Conservation (phyloP, 1,140 invertebrate genomes). For the Aphelenchoides fujianensis region DNA sequence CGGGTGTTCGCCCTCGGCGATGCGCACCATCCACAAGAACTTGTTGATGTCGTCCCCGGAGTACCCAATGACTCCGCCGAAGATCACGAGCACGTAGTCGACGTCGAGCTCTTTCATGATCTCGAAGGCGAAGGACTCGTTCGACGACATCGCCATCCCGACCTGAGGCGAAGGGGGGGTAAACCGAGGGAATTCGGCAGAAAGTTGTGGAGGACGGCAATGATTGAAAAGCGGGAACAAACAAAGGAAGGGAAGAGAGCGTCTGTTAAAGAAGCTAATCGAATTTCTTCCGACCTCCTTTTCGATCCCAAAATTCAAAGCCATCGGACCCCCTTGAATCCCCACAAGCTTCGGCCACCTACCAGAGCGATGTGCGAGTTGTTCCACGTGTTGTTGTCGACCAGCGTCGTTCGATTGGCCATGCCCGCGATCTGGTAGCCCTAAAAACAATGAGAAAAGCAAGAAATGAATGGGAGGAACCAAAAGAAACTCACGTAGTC, state of each 20-base stretch:
- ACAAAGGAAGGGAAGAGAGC: constrained; percentile 27
- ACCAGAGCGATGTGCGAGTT: constrained; percentile 95
- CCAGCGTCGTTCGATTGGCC: constrained; percentile 84
- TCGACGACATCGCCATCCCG: constrained; percentile 97
- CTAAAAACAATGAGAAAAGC: too few species aligned
- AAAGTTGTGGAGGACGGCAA: constrained; percentile 3
- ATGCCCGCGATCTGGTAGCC: constrained; percentile 93
- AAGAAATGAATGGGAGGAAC: too few species aligned
- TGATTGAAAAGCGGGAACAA: constrained; percentile 17
- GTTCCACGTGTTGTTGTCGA: constrained; percentile 98
- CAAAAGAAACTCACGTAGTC: too few species aligned
- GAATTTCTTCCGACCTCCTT: too few species aligned
- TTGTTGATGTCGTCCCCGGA: constrained; percentile 99
- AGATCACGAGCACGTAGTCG: constrained; percentile 92
- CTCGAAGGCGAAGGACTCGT: constrained; percentile 89
- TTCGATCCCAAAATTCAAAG: too few species aligned
- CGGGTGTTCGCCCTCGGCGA: constrained; percentile 97
- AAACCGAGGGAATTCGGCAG: too few species aligned
- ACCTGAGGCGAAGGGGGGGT: too few species aligned
- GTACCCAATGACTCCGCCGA: constrained; percentile 98
- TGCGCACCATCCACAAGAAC: constrained; percentile 99
- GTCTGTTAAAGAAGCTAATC: too few species aligned
- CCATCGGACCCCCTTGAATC: too few species aligned
- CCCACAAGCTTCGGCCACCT: too few species aligned
- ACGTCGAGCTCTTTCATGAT: constrained; percentile 94